Base-by-base conservation (phyloP, 2,113 vertebrate genomes). In the Ctenomys sociabilis region DNA sequence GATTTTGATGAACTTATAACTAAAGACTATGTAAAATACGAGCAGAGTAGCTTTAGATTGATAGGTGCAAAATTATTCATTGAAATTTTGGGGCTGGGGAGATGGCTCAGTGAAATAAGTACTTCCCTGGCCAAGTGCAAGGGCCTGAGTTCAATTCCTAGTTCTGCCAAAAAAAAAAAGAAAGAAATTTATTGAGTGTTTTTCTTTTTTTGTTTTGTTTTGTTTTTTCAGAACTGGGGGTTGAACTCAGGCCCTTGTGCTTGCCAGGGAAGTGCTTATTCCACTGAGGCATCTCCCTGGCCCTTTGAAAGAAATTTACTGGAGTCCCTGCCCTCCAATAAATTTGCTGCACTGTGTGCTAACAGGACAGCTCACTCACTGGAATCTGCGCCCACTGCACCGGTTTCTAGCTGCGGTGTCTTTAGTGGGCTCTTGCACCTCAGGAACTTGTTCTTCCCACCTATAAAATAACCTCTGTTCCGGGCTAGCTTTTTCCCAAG, bases 401-500 rank as follows among this genome's bases (percentile, higher is more conserved):
- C 5, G 54, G 19, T 24, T 7, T 73, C 19, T 26, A 40, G 21
- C 37, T 52, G 4, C 30, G 5, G 40, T 21, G 0, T 13, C 54
- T 49, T 59, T 45, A 43, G 0, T 4, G 26, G 32, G n/a, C 13
- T 7, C 4, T 4, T 66, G 12, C 6, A 3, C 28, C 10, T 70
- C 28, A 11, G 70, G 35, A 37, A 83, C 26, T 54, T 14, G 40
- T 6, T 43, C 86, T 80, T 45, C 19, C 43, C 43, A 78, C 28
- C 43, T 78, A 43, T 49, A 45, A 30, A 78, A 24, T 78, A 80
- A 35, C 90, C 40, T 1, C 63, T 85, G 4, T 49, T 81, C 30
- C 70, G 43, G 66, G n/a, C 37, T 14, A 84, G 54, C 5, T 26
- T 91, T 73, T 93, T 61, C 22, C 24, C 84, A 84, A 78, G 91